phyloP scores from a whole-genome alignment of 2,113 vertebrate species.

The Oreochromis tanganicae region DNA sequence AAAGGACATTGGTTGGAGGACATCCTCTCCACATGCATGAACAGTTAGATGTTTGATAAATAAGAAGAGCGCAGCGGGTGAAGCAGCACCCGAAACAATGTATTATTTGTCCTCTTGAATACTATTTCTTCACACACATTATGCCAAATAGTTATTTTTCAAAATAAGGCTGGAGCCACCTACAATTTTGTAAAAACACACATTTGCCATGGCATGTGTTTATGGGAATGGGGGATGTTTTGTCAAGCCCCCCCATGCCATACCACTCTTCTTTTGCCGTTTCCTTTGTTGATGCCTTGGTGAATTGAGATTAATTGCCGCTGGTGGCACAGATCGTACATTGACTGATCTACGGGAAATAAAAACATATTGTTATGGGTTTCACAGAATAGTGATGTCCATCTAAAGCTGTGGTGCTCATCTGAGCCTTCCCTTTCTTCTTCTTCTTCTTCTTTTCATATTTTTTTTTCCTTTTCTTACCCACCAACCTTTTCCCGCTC shows the following conservation, averaged over 20 bases:
- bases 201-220: slow-evolving; percentile 12
- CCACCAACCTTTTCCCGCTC: slow-evolving; percentile 14
- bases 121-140: slow-evolving; percentile 5
- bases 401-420: background rate
- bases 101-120: slow-evolving; percentile 34
- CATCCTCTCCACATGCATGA: slow-evolving; percentile 45
- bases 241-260: background rate
- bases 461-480: background rate
- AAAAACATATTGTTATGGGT: slow-evolving; percentile 15
- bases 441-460: background rate
- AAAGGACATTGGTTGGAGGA: slow-evolving; percentile 54
- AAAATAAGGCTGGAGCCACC: background rate
- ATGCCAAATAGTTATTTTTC: slow-evolving; percentile 28
- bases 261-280: background rate
- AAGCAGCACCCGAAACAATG: background rate
- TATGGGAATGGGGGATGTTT: slow-evolving; percentile 14
- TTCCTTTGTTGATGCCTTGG: background rate
- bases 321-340: background rate
- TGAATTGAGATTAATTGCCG: slow-evolving; percentile 51
- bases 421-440: background rate
- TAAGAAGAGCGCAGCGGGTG: slow-evolving; percentile 4
- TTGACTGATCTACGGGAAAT: slow-evolving; percentile 13
- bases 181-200: background rate
- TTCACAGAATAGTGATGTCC: slow-evolving; percentile 10
- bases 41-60: slow-evolving; percentile 37